Evolutionary conservation across 2,888 invertebrate genomes (phyloP).

Genomic region (Thereva nobilitata): DNA sequence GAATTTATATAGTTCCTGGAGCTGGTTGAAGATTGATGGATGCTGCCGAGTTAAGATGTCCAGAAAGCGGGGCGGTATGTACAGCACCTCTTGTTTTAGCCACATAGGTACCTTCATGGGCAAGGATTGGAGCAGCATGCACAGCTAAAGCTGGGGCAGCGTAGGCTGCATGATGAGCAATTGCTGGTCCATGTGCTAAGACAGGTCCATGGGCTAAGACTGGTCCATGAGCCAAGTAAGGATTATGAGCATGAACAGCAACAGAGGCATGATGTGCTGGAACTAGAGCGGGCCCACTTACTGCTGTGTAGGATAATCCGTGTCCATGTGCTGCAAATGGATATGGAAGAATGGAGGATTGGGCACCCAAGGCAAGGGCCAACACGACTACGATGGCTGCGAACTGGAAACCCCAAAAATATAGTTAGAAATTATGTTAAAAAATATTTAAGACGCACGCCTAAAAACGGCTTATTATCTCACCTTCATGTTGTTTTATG

Average conservation of each 20-base stretch:
- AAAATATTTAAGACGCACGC: not conserved
- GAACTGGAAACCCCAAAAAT: constrained; percentile 46
- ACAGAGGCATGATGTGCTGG: not conserved
- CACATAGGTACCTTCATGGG: constrained; percentile 53
- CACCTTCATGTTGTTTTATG: constrained; percentile 32
- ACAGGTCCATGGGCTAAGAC: constrained; percentile 14
- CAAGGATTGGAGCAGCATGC: constrained; percentile 53
- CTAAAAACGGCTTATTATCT: not conserved
- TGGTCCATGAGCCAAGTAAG: not conserved
- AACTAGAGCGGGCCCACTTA: constrained; percentile 26
- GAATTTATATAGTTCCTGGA: constrained; percentile 52
- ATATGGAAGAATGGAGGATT: constrained; percentile 51
- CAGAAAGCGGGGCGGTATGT: constrained; percentile 55
- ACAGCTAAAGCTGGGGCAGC: constrained; percentile 56
- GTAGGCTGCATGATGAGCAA: constrained; percentile 54
- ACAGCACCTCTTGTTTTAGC: constrained; percentile 57
- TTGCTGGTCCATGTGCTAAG: constrained; percentile 49
- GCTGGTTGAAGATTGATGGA: constrained; percentile 55
- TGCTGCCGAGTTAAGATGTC: constrained; percentile 55
- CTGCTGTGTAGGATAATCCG: constrained; percentile 24
- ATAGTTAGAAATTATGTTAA: not conserved
- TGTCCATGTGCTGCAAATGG: constrained; percentile 10
- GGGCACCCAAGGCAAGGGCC: constrained; percentile 54
- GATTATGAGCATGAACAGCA: not conserved
- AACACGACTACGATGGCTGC: constrained; percentile 54